A percentile compares a stretch with the other conserved stretches of the same genome.
Conservation (phyloP, 2,113 vertebrate species). For the Epinephelus fuscoguttatus region DNA sequence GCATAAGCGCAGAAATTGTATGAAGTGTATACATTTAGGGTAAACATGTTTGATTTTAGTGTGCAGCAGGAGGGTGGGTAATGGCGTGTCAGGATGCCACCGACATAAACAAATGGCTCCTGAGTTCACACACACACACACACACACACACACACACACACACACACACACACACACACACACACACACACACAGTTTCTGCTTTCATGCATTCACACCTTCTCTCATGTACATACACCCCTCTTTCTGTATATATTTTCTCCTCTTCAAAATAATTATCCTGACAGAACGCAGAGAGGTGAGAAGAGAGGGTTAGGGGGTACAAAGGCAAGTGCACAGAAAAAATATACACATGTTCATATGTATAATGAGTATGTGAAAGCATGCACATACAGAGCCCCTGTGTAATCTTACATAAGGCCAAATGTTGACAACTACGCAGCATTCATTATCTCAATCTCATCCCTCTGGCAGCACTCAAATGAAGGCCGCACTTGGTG, state of each 20-base stretch:
- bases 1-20: background rate
- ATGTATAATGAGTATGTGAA: slow-evolving; percentile 18
- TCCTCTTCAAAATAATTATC: slow-evolving; percentile 60
- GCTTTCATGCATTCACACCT: slow-evolving; percentile 46
- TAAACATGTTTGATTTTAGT: slow-evolving; percentile 48
- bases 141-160: background rate
- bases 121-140: slow-evolving; percentile 12
- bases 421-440: slow-evolving; percentile 43
- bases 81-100: slow-evolving; percentile 20
- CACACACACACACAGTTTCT: slow-evolving; percentile 11
- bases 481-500: slow-evolving; percentile 45
- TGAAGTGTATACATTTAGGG: slow-evolving; percentile 19
- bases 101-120: slow-evolving; percentile 52
- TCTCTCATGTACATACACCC: background rate
- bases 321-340: slow-evolving; percentile 1
- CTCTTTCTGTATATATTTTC: slow-evolving; percentile 5
- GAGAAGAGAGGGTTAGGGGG: slow-evolving; percentile 34
- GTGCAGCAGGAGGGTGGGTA: slow-evolving; percentile 26
- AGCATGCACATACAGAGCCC: background rate
- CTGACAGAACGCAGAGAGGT: slow-evolving; percentile 43
- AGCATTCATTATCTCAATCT: slow-evolving; percentile 57
- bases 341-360: slow-evolving; percentile 15
- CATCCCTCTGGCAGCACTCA: slow-evolving; percentile 35
- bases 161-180: background rate
- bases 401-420: slow-evolving; percentile 22